phyloP scores from a whole-genome alignment of 1,140 invertebrate genomes.

The Steinernema khuongi region DNA sequence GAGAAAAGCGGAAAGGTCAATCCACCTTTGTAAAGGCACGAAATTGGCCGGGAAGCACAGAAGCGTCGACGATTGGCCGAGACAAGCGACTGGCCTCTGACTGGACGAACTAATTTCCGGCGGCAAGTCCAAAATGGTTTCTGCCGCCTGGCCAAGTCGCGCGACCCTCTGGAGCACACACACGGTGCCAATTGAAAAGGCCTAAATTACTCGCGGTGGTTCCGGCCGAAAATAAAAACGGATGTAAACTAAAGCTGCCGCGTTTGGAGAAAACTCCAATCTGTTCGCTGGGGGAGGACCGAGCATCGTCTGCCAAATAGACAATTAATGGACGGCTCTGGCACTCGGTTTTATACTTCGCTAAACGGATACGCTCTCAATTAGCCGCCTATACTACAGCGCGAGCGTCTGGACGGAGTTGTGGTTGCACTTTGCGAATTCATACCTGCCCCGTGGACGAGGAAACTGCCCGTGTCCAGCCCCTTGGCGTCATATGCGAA shows the following conservation, averaged over 20 bases:
- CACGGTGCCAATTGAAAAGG: not conserved
- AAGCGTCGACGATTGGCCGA: not conserved
- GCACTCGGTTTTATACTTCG: not conserved
- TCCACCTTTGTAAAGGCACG: not conserved
- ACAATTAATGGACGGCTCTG: not conserved
- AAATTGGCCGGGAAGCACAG: not conserved
- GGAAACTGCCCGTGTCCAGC: too few species aligned
- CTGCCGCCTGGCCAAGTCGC: constrained; percentile 2
- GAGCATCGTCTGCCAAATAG: not conserved
- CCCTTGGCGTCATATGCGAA: too few species aligned
- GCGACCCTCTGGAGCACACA: not conserved
- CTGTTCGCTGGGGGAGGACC: not conserved
- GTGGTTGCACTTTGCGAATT: too few species aligned
- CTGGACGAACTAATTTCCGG: constrained; percentile 6
- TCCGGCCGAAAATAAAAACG: not conserved
- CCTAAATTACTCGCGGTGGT: not conserved
- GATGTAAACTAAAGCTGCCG: constrained; percentile 13
- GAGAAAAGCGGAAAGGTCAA: not conserved
- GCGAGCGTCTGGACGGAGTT: too few species aligned
- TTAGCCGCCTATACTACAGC: not conserved
- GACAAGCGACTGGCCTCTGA: not conserved
- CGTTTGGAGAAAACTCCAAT: not conserved
- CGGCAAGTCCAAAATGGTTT: constrained; percentile 7
- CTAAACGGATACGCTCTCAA: not conserved
- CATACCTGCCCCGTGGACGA: too few species aligned